Conservation (phyloP, 2,113 vertebrate species). For the Mustela lutreola region DNA sequence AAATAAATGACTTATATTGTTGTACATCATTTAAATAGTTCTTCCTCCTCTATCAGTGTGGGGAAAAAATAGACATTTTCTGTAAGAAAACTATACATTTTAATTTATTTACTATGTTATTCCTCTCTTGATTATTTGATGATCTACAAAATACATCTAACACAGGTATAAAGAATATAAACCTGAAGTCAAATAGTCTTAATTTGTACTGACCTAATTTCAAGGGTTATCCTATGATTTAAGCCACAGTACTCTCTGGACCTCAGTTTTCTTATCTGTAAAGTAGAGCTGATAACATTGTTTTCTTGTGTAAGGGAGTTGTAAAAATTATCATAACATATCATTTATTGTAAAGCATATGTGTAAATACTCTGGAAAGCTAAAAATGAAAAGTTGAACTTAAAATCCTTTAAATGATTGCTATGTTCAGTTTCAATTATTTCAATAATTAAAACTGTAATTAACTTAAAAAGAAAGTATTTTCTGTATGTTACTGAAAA, state of each 20-base stretch:
- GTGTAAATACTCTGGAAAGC: neutral
- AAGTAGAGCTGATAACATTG: neutral
- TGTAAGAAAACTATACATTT: neutral
- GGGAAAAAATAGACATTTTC: neutral
- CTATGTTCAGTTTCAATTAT: neutral
- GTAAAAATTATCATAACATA: neutral
- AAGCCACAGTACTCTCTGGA: neutral
- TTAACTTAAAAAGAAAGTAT: neutral
- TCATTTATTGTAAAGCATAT: neutral
- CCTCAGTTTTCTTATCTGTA: neutral
- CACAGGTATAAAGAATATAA: neutral
- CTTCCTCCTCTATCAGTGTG: neutral
- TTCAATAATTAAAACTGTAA: neutral
- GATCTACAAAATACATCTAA: neutral
- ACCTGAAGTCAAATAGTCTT: neutral
- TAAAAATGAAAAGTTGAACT: neutral
- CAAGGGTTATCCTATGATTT: neutral
- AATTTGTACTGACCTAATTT: neutral
- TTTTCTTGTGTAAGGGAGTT: neutral
- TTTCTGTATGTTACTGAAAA: neutral
- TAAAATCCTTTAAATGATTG: neutral
- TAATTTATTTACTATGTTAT: neutral
- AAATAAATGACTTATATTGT: neutral
- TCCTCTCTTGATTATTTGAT: neutral
- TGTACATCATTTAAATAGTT: neutral